Evolutionary conservation across 2,888 invertebrate genomes (phyloP), one percentile per base, ranked within the genome.

Genomic region (Xestia c-nigrum): DNA sequence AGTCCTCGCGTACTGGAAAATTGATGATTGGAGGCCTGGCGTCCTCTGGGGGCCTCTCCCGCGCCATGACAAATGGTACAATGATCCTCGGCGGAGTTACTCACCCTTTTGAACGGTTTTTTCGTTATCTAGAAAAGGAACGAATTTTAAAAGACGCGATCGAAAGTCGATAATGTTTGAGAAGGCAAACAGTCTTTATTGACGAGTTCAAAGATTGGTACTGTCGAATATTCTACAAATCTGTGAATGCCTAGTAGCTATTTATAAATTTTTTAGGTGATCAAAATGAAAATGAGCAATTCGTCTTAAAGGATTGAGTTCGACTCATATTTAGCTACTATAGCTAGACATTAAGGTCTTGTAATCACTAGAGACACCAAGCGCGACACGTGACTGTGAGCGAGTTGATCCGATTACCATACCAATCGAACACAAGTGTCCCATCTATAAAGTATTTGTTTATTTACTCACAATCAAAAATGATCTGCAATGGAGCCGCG

Each of bases 11-110:
- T 16, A 66, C 61, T 78, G 43, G 79, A 59, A 74, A 84, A 85
- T 84, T 85, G 84, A 85, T 85, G 85, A 85, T 76, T 83, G 86
- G 76, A 84, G 74, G 76, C 69, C 64, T 65, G 59, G 10, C 64
- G 68, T 78, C 83, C 85, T 85, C 81, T 21, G 43, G 81, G 78
- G 65, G 70, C 66, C 75, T 75, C 73, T 69, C 73, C 69, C 64
- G 63, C n/a, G 65, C 75, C 76, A 77, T 85, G 85, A 84, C 86
- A 84, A 85, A 85, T 85, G 84, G 76, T 55, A 79, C 78, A 77
- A 85, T 76, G 84, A 81, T 85, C 84, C 84, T 73, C 66, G 19
- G 31, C 75, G 72, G 81, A 74, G 63, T 71, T 78, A 78, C 83
- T 85, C 64, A 83, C 77, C 78, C 76, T 80, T 83, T 76, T 78